These are phyloP conservation scores for Leucosticte australis DNA, from an alignment of 2,113 vertebrate genomes.

Conservation along the genomic window DNA sequence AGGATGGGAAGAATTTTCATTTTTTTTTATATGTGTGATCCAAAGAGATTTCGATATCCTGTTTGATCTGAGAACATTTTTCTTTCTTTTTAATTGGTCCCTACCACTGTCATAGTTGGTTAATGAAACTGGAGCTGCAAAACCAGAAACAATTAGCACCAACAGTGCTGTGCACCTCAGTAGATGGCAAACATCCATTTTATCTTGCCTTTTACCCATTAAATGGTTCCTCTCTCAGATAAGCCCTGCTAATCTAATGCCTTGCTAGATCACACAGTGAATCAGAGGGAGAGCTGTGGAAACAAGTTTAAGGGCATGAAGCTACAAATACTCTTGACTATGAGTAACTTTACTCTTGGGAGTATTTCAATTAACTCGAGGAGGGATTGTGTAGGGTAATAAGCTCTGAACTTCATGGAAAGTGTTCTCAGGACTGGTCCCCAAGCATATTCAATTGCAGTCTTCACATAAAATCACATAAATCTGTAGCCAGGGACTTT, in stretches of 20 bases:
- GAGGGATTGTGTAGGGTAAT: slow-evolving; percentile 36
- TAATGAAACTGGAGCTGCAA: background rate
- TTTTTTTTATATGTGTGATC: background rate
- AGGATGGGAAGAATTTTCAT: background rate
- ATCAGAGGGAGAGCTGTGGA: background rate
- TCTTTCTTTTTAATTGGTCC: background rate
- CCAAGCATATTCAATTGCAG: background rate
- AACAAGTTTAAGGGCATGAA: slow-evolving; percentile 25
- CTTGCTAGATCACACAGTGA: background rate
- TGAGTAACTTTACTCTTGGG: slow-evolving; percentile 37
- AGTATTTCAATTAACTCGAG: slow-evolving; percentile 8
- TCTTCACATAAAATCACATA: slow-evolving; percentile 52
- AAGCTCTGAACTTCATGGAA: slow-evolving; percentile 22
- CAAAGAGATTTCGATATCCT: background rate
- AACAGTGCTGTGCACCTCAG: background rate
- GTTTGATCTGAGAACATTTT: background rate
- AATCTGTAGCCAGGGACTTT: slow-evolving; percentile 15
- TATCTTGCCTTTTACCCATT: background rate
- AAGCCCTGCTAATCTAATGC: background rate
- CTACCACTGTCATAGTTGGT: background rate
- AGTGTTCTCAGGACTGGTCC: background rate
- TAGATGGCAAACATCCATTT: background rate
- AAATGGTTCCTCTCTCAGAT: background rate
- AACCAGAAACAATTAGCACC: background rate
- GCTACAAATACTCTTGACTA: background rate